These are phyloP conservation scores for Bruchidius siliquastri DNA, from an alignment of 2,888 invertebrate genomes.

Conservation along the genomic window DNA sequence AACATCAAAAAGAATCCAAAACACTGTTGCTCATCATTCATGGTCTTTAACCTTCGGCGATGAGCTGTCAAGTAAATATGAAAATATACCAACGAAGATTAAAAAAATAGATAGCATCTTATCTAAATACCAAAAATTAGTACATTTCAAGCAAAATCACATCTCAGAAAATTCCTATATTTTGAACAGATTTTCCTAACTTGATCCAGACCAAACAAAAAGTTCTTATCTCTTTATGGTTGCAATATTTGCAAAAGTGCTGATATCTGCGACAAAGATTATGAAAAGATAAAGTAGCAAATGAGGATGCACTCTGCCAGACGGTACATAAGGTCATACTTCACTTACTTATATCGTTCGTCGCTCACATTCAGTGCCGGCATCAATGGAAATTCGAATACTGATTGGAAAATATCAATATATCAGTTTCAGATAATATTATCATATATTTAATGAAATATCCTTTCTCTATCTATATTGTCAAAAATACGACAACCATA, in stretches of 20 bases:
- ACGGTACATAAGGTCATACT: not conserved
- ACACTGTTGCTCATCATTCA: too few relatives aligned
- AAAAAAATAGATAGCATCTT: not conserved
- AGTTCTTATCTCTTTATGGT: not conserved
- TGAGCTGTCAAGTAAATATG: not conserved
- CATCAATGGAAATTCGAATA: too few relatives aligned
- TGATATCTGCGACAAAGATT: not conserved
- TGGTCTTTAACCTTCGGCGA: too few relatives aligned
- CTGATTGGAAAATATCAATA: too few relatives aligned
- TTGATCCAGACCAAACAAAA: not conserved
- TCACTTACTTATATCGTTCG: not conserved
- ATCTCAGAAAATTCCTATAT: not conserved
- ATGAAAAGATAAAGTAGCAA: not conserved
- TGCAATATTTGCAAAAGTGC: not conserved
- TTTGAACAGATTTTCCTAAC: not conserved
- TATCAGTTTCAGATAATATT: too few relatives aligned
- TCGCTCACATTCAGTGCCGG: too few relatives aligned
- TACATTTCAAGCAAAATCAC: not conserved
- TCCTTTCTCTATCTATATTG: too few relatives aligned
- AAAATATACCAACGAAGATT: not conserved
- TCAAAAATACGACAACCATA: too few relatives aligned
- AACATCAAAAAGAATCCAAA: too few relatives aligned
- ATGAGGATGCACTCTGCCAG: not conserved
- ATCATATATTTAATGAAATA: too few relatives aligned
- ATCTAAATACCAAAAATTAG: not conserved